Evolutionary conservation across 2,888 invertebrate genomes (phyloP), one percentile per base, ranked within the genome.

Genomic region (Geotrupes spiniger): DNA sequence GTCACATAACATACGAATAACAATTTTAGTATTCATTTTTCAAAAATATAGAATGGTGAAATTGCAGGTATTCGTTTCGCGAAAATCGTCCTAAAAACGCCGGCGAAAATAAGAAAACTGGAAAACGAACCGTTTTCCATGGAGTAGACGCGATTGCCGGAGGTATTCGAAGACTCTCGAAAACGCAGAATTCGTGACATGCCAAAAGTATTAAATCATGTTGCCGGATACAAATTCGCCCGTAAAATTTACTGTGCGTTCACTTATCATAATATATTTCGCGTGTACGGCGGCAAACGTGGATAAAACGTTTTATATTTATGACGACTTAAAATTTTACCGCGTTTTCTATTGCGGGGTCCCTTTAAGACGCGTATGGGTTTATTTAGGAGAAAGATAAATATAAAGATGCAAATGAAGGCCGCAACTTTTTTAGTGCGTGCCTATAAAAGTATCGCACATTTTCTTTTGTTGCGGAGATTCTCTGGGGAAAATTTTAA

Each of bases 301-400:
- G 51, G 54, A 56, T 56, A 54, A 54, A 54, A 46, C 52, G 52
- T 49, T 56, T 56, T 56, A 54, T 56, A 52, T 56, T 56, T 54
- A 52, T 50, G 52, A 46, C 46, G 42, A 46, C 49, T 54, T 52
- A 54, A 56, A 52, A 54, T 52, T 56, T 52, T 54, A 52, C 54
- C 46, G 52, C 46, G 48, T 46, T 49, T 50, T 42, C 42, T 42
- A 42, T 42, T 36, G 27, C 36, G 16, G n/a, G n/a, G n/a, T n/a
- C n/a, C n/a, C n/a, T n/a, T n/a, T n/a, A n/a, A n/a, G n/a, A n/a
- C n/a, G n/a, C n/a, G n/a, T n/a, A n/a, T n/a, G n/a, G n/a, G n/a
- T 21, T 21, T 21, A 3, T 21, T 3, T 21, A 4, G 6, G 6
- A 6, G 42, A 38, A 48, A 43, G 43, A 43, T 48, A 48, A 48